Conservation (phyloP, 2,888 invertebrate genomes). For the Augochlorella aurata region DNA sequence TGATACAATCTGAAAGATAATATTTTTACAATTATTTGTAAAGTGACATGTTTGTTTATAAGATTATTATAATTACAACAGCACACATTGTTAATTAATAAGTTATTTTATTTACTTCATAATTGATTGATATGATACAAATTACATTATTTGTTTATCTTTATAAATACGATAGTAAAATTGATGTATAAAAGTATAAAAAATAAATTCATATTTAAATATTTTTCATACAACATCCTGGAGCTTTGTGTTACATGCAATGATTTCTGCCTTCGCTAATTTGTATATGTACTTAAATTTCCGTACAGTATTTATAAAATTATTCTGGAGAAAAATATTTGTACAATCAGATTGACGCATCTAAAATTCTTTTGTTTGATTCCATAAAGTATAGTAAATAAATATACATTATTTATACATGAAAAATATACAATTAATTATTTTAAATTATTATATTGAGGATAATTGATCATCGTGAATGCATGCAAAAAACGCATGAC, state of each 20-base stretch:
- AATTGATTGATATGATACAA: constrained; percentile 26
- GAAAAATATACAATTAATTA: constrained; percentile 30
- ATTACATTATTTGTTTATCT: constrained; percentile 20
- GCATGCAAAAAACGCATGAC: constrained; percentile 26
- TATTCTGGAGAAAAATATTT: constrained; percentile 3
- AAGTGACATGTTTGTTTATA: constrained; percentile 2
- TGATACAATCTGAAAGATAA: constrained; percentile 69
- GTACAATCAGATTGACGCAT: neutral
- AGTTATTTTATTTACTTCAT: constrained; percentile 38
- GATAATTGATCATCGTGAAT: constrained; percentile 15
- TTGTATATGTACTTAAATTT: constrained; percentile 3
- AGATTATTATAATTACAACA: constrained; percentile 19
- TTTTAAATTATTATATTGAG: neutral
- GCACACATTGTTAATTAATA: constrained; percentile 26
- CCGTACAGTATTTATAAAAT: constrained; percentile 1
- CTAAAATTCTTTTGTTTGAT: constrained; percentile 23
- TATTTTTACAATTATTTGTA: constrained; percentile 18
- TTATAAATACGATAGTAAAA: constrained; percentile 27
- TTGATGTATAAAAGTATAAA: constrained; percentile 29
- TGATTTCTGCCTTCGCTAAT: constrained; percentile 14
- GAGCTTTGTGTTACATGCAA: neutral
- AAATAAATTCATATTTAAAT: constrained; percentile 22
- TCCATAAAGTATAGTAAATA: neutral
- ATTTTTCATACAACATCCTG: constrained; percentile 26
- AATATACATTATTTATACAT: constrained; percentile 28